Conservation (phyloP, 2,888 invertebrate genomes). For the Torymus aiolomorphi region DNA sequence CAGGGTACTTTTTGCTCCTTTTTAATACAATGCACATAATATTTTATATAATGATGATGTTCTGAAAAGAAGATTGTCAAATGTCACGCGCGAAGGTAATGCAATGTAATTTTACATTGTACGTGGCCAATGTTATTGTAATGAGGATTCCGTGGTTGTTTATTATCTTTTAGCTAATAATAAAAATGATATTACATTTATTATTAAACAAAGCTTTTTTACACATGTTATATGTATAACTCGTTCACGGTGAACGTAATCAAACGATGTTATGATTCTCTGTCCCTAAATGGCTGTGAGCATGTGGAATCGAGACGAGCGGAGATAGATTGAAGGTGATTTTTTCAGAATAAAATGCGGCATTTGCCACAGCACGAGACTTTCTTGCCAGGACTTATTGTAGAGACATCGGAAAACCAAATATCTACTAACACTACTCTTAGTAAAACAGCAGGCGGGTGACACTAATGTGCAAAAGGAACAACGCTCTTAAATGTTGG, state of each 20-base stretch:
- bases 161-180: conserved; percentile 34
- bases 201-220: conserved; percentile 44
- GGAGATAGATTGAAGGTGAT: conserved; percentile 16
- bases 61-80: conserved; percentile 33
- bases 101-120: conserved; percentile 20
- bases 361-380: conserved; percentile 49
- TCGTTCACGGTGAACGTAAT: conserved; percentile 36
- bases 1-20: conserved; percentile 54
- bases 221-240: conserved; percentile 28
- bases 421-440: conserved; percentile 54
- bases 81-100: conserved; percentile 24
- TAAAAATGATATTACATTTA: conserved; percentile 19
- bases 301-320: conserved; percentile 38
- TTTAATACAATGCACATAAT: conserved; percentile 45
- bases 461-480: conserved; percentile 47
- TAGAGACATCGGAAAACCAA: conserved; percentile 54
- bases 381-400: conserved; percentile 56
- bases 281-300: conserved; percentile 57
- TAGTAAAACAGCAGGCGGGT: conserved; percentile 40
- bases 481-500: conserved; percentile 17
- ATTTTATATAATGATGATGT: conserved; percentile 45
- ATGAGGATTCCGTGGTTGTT: conserved; percentile 37
- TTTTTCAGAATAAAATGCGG: conserved; percentile 23
- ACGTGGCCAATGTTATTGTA: conserved; percentile 25
- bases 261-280: conserved; percentile 46